Base-by-base conservation (phyloP, 2,113 vertebrate species). In the Paradoxurus hermaphroditus region DNA sequence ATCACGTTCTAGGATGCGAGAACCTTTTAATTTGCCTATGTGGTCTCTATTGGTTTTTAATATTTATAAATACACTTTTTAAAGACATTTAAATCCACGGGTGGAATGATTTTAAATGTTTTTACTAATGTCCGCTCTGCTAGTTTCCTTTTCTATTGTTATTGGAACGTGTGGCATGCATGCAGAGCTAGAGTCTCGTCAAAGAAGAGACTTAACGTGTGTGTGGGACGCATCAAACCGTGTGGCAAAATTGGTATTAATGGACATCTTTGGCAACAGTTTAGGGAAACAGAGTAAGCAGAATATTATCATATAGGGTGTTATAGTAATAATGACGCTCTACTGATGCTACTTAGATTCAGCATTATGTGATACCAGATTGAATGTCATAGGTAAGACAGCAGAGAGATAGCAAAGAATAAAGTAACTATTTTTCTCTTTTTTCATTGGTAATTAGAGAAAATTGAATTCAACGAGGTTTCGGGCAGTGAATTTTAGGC, bases 111-210 rank as follows among this genome's bases (percentile, higher is more conserved):
- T 89, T 89, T 53, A 0, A 44, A 12, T 56, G 25, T 34, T 89
- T 94, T 90, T 53, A 41, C 18, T 34, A 27, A 75, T 90, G 14
- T 44, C 36, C 36, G 78, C 29, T 92, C 94, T 73, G 53, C 75
- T 72, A 53, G 41, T 79, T 96, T 95, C n/a, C 11, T 91, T 86
- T 98, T 91, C 41, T 75, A 1, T 95, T 84, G 72, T 93, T 59
- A 67, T 73, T 70, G 29, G 12, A 65, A 86, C 13, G 79, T 39
- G 31, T 23, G 2, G 4, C 63, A 70, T 77, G 39, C 1, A 70
- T 90, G 78, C 92, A 90, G 41, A 85, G 56, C 63, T 67, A 83
- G 23, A 75, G 6, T 70, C 14, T 93, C 41, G 25, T 96, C 67
- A 73, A 81, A 95, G 14, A 63, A 73, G 23, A 83, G 68, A 1